Evolutionary conservation across 2,888 invertebrate genomes (phyloP).

Genomic region (Brenthis ino): DNA sequence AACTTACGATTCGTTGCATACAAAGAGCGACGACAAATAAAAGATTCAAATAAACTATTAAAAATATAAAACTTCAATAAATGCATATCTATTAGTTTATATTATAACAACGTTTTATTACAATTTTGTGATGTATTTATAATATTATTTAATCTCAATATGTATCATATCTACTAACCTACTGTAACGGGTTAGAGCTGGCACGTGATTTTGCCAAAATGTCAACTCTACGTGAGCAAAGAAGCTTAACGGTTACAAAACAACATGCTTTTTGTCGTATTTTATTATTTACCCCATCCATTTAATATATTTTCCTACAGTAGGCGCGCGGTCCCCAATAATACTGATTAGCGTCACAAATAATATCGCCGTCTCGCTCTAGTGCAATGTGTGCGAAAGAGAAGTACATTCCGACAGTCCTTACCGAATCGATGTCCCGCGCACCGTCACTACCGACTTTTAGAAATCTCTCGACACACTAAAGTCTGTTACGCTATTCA

Average conservation of each 20-base stretch:
- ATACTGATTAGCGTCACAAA: constrained; percentile 46
- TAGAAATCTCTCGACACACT: constrained; percentile 32
- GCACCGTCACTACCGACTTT: constrained; percentile 68
- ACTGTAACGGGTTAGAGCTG: constrained; percentile 26
- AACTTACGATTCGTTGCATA: constrained; percentile 61
- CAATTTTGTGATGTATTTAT: constrained; percentile 38
- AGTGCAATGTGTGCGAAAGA: constrained; percentile 26
- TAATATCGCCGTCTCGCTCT: constrained; percentile 27
- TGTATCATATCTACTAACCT: constrained; percentile 24
- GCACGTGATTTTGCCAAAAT: constrained; percentile 18
- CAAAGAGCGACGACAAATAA: constrained; percentile 56
- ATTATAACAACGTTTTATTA: constrained; percentile 50
- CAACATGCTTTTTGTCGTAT: background rate
- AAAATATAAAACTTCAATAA: constrained; percentile 45
- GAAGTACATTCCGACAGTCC: constrained; percentile 17
- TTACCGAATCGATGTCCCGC: constrained; percentile 49
- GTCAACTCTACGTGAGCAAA: constrained; percentile 25
- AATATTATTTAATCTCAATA: constrained; percentile 19
- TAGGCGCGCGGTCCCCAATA: constrained; percentile 61
- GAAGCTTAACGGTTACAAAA: constrained; percentile 23
- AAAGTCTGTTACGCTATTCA: constrained; percentile 14
- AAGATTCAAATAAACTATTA: constrained; percentile 42
- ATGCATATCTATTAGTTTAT: constrained; percentile 37
- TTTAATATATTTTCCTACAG: constrained; percentile 20
- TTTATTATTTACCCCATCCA: background rate